Evolutionary conservation across 2,113 vertebrate species (phyloP).

Genomic region (Burhinus oedicnemus): DNA sequence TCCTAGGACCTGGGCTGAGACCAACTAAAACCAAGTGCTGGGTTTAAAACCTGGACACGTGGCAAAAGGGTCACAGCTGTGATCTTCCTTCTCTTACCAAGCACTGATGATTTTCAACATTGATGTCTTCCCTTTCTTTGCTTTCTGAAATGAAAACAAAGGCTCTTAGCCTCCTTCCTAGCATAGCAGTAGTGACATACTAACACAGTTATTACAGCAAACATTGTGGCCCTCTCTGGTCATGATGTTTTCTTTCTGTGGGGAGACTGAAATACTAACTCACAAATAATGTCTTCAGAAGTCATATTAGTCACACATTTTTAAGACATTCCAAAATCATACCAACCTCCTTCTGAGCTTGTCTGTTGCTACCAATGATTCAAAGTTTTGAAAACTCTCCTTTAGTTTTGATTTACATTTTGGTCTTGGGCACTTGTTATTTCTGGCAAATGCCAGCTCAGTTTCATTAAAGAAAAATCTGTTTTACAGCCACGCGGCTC

Average conservation of each 20-base stretch:
- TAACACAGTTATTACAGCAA: conserved; percentile 68
- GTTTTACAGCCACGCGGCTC: conserved; percentile 64
- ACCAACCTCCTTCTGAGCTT: conserved; percentile 69
- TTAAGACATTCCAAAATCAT: conserved; percentile 82
- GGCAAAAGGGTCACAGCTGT: background rate
- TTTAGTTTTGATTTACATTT: conserved; percentile 83
- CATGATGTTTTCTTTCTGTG: conserved; percentile 67
- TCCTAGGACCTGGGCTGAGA: background rate
- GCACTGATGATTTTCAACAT: background rate
- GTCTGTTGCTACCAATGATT: conserved; percentile 78
- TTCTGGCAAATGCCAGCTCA: conserved; percentile 77
- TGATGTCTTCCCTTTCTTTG: background rate
- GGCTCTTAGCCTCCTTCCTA: background rate
- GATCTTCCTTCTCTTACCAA: background rate
- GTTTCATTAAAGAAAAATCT: conserved; percentile 87
- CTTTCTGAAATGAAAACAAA: conserved; percentile 32
- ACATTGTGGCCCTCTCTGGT: conserved; percentile 42
- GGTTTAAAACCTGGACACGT: background rate
- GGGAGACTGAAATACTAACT: conserved; percentile 68
- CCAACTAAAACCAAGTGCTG: background rate
- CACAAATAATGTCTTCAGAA: conserved; percentile 79
- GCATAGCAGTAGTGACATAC: conserved; percentile 35
- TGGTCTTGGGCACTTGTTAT: conserved; percentile 82
- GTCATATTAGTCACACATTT: conserved; percentile 86
- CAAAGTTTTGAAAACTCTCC: conserved; percentile 76